Evolutionary conservation across 2,113 vertebrate species (phyloP).

Genomic region (Camelus bactrianus): DNA sequence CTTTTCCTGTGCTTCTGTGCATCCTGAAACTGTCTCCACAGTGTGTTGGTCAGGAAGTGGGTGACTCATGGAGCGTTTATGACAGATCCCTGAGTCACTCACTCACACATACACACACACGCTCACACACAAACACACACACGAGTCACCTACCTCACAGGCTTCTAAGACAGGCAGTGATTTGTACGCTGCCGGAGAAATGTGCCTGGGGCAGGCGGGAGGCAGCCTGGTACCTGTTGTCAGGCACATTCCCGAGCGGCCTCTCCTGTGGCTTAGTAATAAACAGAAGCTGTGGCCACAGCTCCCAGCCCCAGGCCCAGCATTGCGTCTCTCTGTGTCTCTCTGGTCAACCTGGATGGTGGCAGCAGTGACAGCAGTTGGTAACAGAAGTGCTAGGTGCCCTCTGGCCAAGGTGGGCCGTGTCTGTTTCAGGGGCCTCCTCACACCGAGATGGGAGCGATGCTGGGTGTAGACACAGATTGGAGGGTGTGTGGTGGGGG

Average conservation of each 20-base stretch:
- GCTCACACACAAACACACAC: constrained; percentile 4
- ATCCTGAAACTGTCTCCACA: constrained; percentile 72
- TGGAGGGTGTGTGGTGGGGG: not conserved
- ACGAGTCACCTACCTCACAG: constrained; percentile 69
- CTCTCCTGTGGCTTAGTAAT: constrained; percentile 24
- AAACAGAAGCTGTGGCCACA: not conserved
- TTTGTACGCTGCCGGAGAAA: constrained; percentile 50
- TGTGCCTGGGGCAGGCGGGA: constrained; percentile 6
- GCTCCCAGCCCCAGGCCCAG: not conserved
- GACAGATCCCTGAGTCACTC: constrained; percentile 77
- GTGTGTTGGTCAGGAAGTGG: constrained; percentile 74
- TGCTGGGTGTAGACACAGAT: not conserved
- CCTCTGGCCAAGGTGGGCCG: not conserved
- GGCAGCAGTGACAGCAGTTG: not conserved
- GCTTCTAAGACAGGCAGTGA: constrained; percentile 43
- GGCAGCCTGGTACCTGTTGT: not conserved
- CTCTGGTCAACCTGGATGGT: not conserved
- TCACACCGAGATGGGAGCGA: not conserved
- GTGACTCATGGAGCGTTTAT: constrained; percentile 81
- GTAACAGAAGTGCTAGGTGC: not conserved
- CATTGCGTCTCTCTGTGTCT: not conserved
- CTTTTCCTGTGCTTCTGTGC: constrained; percentile 82
- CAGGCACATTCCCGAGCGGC: not conserved
- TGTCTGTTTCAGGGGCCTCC: not conserved
- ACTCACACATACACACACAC: not conserved